Base-by-base conservation (phyloP, 2,113 vertebrate genomes). In the Cavia porcellus region DNA sequence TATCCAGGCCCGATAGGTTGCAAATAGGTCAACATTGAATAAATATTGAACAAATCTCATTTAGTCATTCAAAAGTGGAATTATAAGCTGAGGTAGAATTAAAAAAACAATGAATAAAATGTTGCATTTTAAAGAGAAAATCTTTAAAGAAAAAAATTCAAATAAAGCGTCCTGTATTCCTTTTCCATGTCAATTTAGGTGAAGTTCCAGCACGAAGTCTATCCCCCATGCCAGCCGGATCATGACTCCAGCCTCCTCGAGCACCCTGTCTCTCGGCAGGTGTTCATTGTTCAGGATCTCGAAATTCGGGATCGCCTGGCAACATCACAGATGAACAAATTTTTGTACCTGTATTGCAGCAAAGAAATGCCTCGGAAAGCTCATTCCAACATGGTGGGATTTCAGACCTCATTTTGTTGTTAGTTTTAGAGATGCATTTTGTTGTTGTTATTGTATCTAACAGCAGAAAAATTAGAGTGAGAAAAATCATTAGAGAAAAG, bases 301-400 rank as follows among this genome's bases (percentile, higher is more conserved):
- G 99, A 99, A 96, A 99, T 99, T 22, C 99, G 99, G 89, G 99
- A 99, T 97, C 99, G 99, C 17, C 98, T 99, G 98, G 99, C 99
- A 59, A 99, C 99, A 1, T 99, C 99, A 30, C 99, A 99, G 94
- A 99, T 99, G 99, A 99, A 99, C 97, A 99, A 99, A 98, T 99
- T 99, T 97, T 99, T 99, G 35, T 99, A 99, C 94, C 98, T 99
- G 77, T 99, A 99, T 95, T 99, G 99, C 38, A 99, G 99, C 98
- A 99, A 99, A 88, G 99, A 99, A 98, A 99, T 99, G 99, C 99
- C 99, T 45, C 98, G 99, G 61, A 99, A 99, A 98, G 99, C 99
- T 0, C 99, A 99, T 97, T 99, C 99, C 82, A 99, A 99, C 97
- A 99, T 99, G 99, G 99, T 99, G 97, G 97, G 94, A 5, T 64